Conservation (phyloP, 2,888 invertebrate species). For the Choreutis nemorana region DNA sequence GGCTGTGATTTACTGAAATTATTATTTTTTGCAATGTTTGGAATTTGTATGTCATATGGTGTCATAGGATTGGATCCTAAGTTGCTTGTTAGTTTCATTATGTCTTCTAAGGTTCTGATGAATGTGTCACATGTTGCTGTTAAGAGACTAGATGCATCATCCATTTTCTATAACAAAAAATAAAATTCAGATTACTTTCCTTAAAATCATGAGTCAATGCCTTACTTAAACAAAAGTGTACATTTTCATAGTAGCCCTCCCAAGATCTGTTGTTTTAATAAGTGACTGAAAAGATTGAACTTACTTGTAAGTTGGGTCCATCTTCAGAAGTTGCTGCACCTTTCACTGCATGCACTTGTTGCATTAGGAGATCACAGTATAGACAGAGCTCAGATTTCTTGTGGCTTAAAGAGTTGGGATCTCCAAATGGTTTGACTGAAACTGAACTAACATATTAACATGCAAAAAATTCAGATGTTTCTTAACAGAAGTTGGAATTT, state of each 20-base stretch:
- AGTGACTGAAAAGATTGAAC: neutral
- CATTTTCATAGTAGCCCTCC: neutral
- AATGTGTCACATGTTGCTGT: constrained; percentile 86
- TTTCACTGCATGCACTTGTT: constrained; percentile 81
- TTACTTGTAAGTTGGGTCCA: constrained; percentile 69
- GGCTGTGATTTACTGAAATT: constrained; percentile 20
- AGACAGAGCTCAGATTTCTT: constrained; percentile 81
- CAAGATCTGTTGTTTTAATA: neutral
- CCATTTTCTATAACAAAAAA: constrained; percentile 66
- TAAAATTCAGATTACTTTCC: constrained; percentile 1
- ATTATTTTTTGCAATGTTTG: constrained; percentile 17
- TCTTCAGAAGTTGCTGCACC: constrained; percentile 66
- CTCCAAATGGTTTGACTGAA: constrained; percentile 56
- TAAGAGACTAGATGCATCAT: constrained; percentile 76
- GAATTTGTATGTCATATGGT: constrained; percentile 41
- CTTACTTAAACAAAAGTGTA: neutral
- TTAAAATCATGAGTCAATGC: neutral
- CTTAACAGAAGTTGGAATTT: too few species aligned
- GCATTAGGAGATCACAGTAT: constrained; percentile 85
- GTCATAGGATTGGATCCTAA: constrained; percentile 17
- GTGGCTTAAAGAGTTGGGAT: constrained; percentile 69
- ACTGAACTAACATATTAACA: too few species aligned
- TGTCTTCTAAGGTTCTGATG: constrained; percentile 82
- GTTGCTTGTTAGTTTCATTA: constrained; percentile 69
- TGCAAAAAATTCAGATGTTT: neutral